A percentile compares a stretch with the other conserved stretches of the same genome.
These are phyloP conservation scores for Chaitophorus viminalis DNA, from an alignment of 2,888 invertebrate species.

Conservation along the genomic window DNA sequence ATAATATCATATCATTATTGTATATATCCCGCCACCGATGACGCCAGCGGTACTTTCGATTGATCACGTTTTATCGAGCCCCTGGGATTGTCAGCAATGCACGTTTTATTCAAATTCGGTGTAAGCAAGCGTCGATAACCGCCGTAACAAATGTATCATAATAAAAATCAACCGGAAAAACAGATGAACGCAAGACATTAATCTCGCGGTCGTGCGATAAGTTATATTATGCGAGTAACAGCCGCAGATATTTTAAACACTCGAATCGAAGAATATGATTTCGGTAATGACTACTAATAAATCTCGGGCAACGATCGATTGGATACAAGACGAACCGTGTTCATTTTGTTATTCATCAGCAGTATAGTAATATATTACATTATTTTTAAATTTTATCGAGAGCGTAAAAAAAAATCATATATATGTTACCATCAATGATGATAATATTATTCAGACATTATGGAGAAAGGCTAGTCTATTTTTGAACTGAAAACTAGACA, in stretches of 20 bases:
- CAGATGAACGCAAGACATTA: not conserved
- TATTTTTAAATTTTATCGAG: too few species aligned
- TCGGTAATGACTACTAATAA: not conserved
- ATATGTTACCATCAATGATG: too few species aligned
- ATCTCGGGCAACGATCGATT: not conserved
- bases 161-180: not conserved
- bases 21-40: too few species aligned
- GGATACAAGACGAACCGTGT: not conserved
- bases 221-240: not conserved
- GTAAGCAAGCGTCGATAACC: not conserved
- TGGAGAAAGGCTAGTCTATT: too few species aligned
- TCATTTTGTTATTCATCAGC: too few species aligned
- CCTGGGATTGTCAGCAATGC: not conserved
- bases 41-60: not conserved
- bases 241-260: not conserved
- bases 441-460: too few species aligned
- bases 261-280: not conserved
- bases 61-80: conserved; percentile 4
- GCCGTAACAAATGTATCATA: conserved; percentile 15
- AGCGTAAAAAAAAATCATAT: too few species aligned
- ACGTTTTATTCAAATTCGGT: not conserved
- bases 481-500: too few species aligned
- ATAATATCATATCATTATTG: not conserved
- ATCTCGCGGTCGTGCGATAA: not conserved
- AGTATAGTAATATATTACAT: too few species aligned